Conservation (phyloP, 2,888 invertebrate genomes). For the Acanthosoma haemorrhoidale region DNA sequence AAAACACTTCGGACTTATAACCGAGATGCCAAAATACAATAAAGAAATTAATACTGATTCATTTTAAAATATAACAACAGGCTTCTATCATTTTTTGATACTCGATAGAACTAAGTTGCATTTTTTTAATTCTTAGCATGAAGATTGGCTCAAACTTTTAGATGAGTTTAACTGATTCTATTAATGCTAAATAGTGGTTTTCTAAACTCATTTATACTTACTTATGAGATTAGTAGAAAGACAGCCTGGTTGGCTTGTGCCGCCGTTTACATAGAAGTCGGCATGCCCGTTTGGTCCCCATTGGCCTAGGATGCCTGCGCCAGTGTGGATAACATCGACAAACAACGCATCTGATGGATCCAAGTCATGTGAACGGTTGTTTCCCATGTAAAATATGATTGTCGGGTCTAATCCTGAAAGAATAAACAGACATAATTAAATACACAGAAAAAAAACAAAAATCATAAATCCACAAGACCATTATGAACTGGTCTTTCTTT, state of each 20-base stretch:
- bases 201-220: slow-evolving; percentile 56
- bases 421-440: neutral
- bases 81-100: no score
- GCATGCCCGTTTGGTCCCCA: slow-evolving; percentile 86
- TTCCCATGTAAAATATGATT: slow-evolving; percentile 78
- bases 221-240: slow-evolving; percentile 74
- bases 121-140: no score
- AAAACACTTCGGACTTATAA: no score
- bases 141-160: no score
- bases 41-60: no score
- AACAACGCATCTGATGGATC: slow-evolving; percentile 76
- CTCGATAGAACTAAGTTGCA: no score
- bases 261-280: slow-evolving; percentile 83
- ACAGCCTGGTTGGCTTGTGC: slow-evolving; percentile 82
- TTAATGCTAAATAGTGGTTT: no score
- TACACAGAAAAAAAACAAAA: neutral
- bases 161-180: no score
- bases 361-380: slow-evolving; percentile 71
- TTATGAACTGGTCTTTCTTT: neutral
- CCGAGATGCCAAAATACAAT: no score
- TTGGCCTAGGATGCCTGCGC: slow-evolving; percentile 80
- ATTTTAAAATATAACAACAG: no score
- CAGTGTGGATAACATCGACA: slow-evolving; percentile 78
- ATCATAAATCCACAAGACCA: neutral
- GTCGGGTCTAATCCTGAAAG: slow-evolving; percentile 72